These are phyloP conservation scores for Parauchenoglanis punctatus DNA, from an alignment of 2,797 vertebrate genomes.

Conservation along the genomic window DNA sequence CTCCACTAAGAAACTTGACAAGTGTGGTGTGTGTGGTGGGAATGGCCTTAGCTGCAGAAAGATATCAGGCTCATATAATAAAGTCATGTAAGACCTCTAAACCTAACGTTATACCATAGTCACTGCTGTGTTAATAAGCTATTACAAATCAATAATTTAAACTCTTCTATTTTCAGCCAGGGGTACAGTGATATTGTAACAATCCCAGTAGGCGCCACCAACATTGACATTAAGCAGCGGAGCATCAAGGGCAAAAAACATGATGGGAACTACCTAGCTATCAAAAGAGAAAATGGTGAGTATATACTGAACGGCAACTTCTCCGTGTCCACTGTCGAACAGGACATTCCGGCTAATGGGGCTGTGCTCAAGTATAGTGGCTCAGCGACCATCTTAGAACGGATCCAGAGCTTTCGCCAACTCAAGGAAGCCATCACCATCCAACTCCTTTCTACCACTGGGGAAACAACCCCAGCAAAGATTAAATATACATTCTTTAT, in stretches of 20 bases:
- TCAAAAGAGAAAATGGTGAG: slow-evolving; percentile 79
- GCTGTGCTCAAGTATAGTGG: slow-evolving; percentile 94
- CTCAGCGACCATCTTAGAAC: slow-evolving; percentile 88
- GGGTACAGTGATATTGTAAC: slow-evolving; percentile 94
- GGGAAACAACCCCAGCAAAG: slow-evolving; percentile 82
- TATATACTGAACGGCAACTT: slow-evolving; percentile 95
- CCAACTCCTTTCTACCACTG: slow-evolving; percentile 84
- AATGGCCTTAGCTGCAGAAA: slow-evolving; percentile 87
- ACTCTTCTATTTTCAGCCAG: slow-evolving; percentile 70
- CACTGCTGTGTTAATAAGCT: not conserved
- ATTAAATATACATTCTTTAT: slow-evolving; percentile 95
- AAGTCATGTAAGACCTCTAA: slow-evolving; percentile 78
- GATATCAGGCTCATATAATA: slow-evolving; percentile 87
- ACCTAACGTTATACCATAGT: not conserved
- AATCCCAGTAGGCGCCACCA: slow-evolving; percentile 90
- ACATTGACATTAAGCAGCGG: slow-evolving; percentile 94
- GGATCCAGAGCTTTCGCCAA: slow-evolving; percentile 90
- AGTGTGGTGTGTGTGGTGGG: slow-evolving; percentile 93
- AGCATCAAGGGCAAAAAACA: slow-evolving; percentile 86
- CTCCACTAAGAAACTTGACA: slow-evolving; percentile 92
- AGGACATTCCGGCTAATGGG: slow-evolving; percentile 88
- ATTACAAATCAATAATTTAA: not conserved
- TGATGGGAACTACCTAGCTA: slow-evolving; percentile 90
- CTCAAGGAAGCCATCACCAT: slow-evolving; percentile 86
- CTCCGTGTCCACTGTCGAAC: slow-evolving; percentile 89